Evolutionary conservation across 2,797 vertebrate species (phyloP), one percentile per base, ranked within the genome.

Genomic region (Thalassophryne amazonica): DNA sequence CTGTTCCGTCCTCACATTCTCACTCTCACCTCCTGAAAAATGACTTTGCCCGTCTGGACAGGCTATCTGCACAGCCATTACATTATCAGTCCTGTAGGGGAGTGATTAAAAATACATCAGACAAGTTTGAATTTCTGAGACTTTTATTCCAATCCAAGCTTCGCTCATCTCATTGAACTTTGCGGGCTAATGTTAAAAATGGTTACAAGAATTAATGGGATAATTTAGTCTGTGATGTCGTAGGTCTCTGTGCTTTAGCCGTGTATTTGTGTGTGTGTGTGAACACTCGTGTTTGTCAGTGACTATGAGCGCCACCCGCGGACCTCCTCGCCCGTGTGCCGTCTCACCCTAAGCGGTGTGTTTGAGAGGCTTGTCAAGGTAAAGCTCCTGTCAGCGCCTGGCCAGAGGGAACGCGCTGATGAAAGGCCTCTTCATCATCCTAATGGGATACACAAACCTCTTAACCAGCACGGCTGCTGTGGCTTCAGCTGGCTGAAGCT

Each of bases 361-460:
- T 85, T 84, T 84, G 78, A 87, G 86, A 87, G 75, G 69, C 83
- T 88, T 83, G 85, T 90, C 73, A 78, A 88, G 82, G 89, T 91
- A 88, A 88, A 89, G 88, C 86, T 86, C 86, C 80, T 88, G 86
- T 90, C 88, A 88, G 74, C 51, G 75, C 59, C 71, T 78, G 70
- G 84, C 89, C 74, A 50, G 80, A 87, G 89, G 89, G 85, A 86
- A 78, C 69, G 77, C 46, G 57, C 81, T 87, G 86, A 90, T 90
- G 89, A 91, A 89, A 89, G 84, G 74, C 80, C 86, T 88, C 87
- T 91, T 90, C 89, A 92, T 92, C 89, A 90, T 90, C 85, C 83
- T 91, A 90, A 92, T 90, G 86, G 79, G 86, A 88, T 83, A 86
- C 83, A 86, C 85, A 88, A 84, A 85, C 81, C 85, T 88, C 84